Evolutionary conservation across 2,113 vertebrate genomes (phyloP).

Genomic region (Heterochromis multidens): DNA sequence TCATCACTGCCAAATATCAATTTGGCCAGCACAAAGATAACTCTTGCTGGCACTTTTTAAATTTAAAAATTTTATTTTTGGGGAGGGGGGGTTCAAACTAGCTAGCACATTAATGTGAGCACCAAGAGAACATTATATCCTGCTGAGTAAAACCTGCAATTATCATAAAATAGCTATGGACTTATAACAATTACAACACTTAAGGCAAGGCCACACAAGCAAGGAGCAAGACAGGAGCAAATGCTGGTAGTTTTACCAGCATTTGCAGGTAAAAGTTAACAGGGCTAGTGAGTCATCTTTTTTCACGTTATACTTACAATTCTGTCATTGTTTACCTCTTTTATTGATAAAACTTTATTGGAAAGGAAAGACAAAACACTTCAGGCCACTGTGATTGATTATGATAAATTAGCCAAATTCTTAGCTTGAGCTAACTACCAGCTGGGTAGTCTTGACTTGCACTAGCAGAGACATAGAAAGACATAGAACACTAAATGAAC

Average conservation of each 20-base stretch:
- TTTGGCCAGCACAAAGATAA: not conserved
- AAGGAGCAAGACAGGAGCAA: not conserved
- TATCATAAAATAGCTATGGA: not conserved
- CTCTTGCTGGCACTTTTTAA: not conserved
- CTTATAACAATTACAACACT: not conserved
- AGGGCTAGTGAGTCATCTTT: not conserved
- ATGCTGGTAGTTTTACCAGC: too few species aligned
- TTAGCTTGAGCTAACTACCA: not conserved
- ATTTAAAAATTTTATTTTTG: too few species aligned
- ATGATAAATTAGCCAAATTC: not conserved
- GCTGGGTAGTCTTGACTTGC: not conserved
- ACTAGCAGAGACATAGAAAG: not conserved
- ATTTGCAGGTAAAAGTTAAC: not conserved
- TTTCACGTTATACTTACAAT: not conserved
- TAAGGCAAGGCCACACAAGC: not conserved
- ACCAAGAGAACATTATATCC: not conserved
- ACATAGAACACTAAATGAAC: not conserved
- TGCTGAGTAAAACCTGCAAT: not conserved
- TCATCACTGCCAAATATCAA: not conserved
- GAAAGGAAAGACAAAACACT: too few species aligned
- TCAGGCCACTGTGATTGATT: too few species aligned
- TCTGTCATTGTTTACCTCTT: not conserved
- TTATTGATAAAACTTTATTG: not conserved
- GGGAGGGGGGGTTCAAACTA: too few species aligned
- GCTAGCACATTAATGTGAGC: not conserved